These are phyloP conservation scores for Argyrosomus japonicus DNA, from an alignment of 2,113 vertebrate species.

Conservation along the genomic window DNA sequence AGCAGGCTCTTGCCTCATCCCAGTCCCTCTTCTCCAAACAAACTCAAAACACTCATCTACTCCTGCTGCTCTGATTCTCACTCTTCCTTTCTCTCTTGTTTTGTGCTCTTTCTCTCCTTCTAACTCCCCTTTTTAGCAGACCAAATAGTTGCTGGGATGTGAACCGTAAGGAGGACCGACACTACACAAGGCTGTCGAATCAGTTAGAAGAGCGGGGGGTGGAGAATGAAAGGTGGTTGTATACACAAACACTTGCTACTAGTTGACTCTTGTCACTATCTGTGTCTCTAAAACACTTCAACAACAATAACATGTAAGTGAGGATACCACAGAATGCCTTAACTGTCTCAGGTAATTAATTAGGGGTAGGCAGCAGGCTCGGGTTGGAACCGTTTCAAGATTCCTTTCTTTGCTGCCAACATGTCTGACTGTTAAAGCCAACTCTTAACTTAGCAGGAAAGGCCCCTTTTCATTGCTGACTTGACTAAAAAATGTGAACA, in stretches of 20 bases:
- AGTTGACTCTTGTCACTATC: constrained; percentile 32
- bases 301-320: background rate
- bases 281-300: background rate
- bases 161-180: constrained; percentile 49
- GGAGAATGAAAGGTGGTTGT: constrained; percentile 17
- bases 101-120: constrained; percentile 24
- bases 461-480: constrained; percentile 28
- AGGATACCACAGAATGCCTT: background rate
- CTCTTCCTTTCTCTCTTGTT: constrained; percentile 49
- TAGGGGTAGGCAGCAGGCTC: background rate
- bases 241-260: constrained; percentile 58
- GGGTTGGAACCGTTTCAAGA: constrained; percentile 27
- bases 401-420: constrained; percentile 26
- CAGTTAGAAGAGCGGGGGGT: background rate
- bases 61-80: constrained; percentile 47
- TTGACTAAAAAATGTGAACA: constrained; percentile 20
- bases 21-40: constrained; percentile 87
- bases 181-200: constrained; percentile 59
- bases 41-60: constrained; percentile 79
- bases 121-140: constrained; percentile 24
- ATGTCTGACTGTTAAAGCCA: constrained; percentile 10
- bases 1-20: constrained; percentile 84
- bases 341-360: constrained; percentile 30
- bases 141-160: constrained; percentile 63
- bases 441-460: constrained; percentile 33